A percentile compares a stretch with the other conserved stretches of the same genome.
Conservation (phyloP, 2,113 vertebrate species). For the Pseudois nayaur region DNA sequence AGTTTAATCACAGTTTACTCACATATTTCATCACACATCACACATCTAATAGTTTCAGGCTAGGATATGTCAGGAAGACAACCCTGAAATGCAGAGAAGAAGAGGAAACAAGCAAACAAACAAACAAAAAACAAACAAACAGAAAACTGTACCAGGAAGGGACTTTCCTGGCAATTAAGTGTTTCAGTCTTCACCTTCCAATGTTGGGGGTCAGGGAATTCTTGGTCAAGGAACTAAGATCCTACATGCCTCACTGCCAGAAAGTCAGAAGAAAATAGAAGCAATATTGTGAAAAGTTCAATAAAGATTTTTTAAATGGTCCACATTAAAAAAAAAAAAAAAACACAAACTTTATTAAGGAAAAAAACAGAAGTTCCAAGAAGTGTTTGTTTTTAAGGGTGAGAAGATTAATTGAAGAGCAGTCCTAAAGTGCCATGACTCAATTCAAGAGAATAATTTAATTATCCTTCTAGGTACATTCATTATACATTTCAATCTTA, state of each 20-base stretch:
- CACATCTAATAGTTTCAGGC: neutral
- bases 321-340: neutral
- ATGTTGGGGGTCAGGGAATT: neutral
- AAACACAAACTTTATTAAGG: neutral
- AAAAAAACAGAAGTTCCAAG: neutral
- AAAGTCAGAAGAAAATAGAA: neutral
- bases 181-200: neutral
- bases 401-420: neutral
- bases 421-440: neutral
- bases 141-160: neutral
- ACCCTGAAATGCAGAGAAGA: neutral
- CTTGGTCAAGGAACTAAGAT: neutral
- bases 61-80: neutral
- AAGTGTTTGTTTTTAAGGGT: neutral
- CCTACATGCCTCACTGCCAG: neutral
- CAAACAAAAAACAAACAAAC: neutral
- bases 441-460: neutral
- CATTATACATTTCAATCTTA: neutral
- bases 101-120: neutral
- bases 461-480: neutral
- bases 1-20: neutral
- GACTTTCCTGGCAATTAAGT: neutral
- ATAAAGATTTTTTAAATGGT: neutral
- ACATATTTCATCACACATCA: neutral
- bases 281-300: neutral